Base-by-base conservation (phyloP, 1,140 invertebrate species). In the Zaprionus ornatus region DNA sequence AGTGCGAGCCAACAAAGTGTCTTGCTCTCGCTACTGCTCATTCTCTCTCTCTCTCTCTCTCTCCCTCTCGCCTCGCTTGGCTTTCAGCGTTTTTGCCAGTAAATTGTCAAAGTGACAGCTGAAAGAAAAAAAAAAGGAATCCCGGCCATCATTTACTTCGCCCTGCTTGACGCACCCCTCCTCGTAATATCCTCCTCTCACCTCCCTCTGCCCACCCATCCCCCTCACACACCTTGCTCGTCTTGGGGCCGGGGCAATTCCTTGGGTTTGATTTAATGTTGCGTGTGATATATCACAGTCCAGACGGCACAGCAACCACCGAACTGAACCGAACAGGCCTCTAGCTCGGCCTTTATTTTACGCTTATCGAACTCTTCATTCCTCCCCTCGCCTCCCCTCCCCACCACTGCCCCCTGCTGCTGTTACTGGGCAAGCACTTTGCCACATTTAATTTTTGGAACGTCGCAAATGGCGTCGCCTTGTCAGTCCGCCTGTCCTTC, bases 31-130 rank as follows among this genome's bases (percentile, higher is more conserved):
- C 17, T 55, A 13, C 40, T 66, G 37, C 37, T 54, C 13, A 4
- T n/a, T 48, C 70, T 37, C 37, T 55, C 19, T 12, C 50, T 72
- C 13, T 40, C 25, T 19, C 9, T 37, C 17, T 40, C 32, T 21
- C 23, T 23, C 17, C 12, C 25, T 4, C 29, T 63, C 59, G 37
- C 15, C 66, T 67, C 61, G 27, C 65, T 56, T 32, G 60, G 29
- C 60, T 70, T 70, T 70, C 59, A 62, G 59, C 57, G 68, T 57
- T 79, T 85, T 78, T 50, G 84, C 76, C 82, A 82, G 88, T 91
- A 91, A 91, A 91, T 91, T 91, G 88, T 91, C 88, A 91, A 85
- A 82, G 82, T 91, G 88, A 91, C 88, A 91, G 84, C 73, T 76
- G 40, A 70, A 66, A 65, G 25, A 61, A 55, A 64, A 64, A 54